Percentiles rank a stretch among this genome's conserved stretches.
Evolutionary conservation across 2,888 invertebrate genomes (phyloP).

Genomic region (Xanthorhoe designata): DNA sequence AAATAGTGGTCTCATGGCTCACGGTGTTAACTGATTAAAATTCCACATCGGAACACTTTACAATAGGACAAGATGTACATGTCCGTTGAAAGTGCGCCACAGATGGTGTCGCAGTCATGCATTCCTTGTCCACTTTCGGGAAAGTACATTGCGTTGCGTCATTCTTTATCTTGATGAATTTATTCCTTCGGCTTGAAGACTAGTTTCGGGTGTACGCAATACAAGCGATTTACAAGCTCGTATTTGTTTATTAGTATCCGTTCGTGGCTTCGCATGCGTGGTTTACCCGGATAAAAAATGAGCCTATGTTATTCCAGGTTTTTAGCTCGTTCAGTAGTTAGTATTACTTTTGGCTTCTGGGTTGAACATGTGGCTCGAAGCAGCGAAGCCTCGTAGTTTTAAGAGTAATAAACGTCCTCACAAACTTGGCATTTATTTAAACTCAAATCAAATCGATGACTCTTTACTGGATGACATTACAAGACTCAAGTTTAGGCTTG

Average conservation of each 20-base stretch:
- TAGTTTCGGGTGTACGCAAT: background rate
- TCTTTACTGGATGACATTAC: too few species aligned
- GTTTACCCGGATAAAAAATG: too few species aligned
- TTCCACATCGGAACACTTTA: background rate
- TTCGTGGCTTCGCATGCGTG: too few species aligned
- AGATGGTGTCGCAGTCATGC: background rate
- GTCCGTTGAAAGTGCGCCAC: background rate
- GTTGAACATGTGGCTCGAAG: too few species aligned
- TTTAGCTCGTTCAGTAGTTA: too few species aligned
- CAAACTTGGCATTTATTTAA: too few species aligned
- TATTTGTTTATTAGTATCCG: background rate
- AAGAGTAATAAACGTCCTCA: too few species aligned
- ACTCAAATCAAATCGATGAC: too few species aligned
- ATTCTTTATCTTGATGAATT: background rate
- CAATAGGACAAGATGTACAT: background rate
- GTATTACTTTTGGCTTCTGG: too few species aligned
- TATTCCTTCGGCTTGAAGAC: background rate
- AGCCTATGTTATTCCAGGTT: too few species aligned
- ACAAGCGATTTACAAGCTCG: background rate
- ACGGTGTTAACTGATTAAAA: slow-evolving; percentile 1
- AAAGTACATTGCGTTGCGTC: background rate
- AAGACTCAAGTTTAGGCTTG: too few species aligned
- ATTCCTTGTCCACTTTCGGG: slow-evolving; percentile 4
- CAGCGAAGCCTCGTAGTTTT: too few species aligned
- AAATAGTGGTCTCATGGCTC: background rate